Percentiles rank a stretch among this genome's conserved stretches.
Conservation (phyloP, 1,140 invertebrate genomes). For the Cherax quadricarinatus region DNA sequence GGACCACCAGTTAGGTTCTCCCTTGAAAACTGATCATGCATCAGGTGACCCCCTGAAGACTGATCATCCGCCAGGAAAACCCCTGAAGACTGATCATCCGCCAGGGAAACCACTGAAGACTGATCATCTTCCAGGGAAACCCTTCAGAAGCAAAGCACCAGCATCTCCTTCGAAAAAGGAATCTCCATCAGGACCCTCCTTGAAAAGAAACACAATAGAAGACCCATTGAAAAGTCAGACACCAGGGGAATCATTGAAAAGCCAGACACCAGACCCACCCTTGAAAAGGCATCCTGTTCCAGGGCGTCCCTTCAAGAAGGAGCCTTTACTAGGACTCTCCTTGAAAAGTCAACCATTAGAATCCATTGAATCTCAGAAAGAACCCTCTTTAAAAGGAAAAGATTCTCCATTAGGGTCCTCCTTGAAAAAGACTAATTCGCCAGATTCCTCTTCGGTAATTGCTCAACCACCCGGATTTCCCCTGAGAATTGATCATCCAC, state of each 20-base stretch:
- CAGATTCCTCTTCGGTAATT: background rate
- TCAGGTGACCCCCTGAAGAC: slow-evolving; percentile 8
- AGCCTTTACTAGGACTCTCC: background rate
- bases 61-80: background rate
- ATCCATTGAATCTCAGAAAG: too few relatives aligned
- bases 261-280: background rate
- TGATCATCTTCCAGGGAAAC: background rate
- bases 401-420: background rate
- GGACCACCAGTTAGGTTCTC: background rate
- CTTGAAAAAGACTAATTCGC: background rate
- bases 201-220: too few relatives aligned
- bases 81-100: slow-evolving; percentile 9
- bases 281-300: background rate
- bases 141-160: background rate
- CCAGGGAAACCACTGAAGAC: background rate
- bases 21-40: slow-evolving; percentile 4
- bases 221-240: too few relatives aligned
- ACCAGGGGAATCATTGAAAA: too few relatives aligned
- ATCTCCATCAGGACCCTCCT: background rate
- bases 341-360: background rate
- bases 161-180: slow-evolving; percentile 1
- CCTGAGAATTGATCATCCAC: background rate
- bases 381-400: too few relatives aligned
- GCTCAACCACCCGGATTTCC: background rate
- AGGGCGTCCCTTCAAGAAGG: background rate